These are phyloP conservation scores for Aphaenogaster rudis DNA, from an alignment of 1,140 invertebrate genomes.

Conservation along the genomic window DNA sequence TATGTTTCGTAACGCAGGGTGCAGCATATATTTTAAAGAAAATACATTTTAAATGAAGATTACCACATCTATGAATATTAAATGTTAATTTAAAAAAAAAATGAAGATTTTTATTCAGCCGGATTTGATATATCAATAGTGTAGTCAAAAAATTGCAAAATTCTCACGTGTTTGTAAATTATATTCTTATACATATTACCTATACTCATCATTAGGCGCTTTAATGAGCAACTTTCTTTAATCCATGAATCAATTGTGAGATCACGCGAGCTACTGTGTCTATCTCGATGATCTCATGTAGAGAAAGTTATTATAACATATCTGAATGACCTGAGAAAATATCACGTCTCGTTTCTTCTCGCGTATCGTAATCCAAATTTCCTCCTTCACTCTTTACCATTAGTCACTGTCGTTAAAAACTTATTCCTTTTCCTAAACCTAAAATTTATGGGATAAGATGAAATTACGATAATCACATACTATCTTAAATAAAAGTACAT, in stretches of 20 bases:
- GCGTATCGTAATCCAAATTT: background rate
- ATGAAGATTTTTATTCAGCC: background rate
- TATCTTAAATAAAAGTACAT: background rate
- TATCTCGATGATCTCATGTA: slow-evolving; percentile 44
- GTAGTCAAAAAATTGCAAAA: background rate
- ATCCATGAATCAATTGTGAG: slow-evolving; percentile 41
- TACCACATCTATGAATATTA: background rate
- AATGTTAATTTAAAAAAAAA: background rate
- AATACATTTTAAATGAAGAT: background rate
- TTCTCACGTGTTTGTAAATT: background rate
- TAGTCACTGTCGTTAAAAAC: slow-evolving; percentile 8
- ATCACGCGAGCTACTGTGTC: background rate
- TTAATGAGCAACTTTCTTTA: slow-evolving; percentile 52
- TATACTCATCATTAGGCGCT: slow-evolving; percentile 6
- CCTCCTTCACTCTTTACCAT: background rate
- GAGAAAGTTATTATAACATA: slow-evolving; percentile 59
- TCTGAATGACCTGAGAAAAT: slow-evolving; percentile 19
- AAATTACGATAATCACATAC: background rate
- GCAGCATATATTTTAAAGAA: background rate
- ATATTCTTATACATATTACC: background rate
- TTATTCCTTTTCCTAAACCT: background rate
- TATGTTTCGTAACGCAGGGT: background rate
- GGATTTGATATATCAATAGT: background rate
- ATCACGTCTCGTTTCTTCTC: background rate
- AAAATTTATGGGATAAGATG: slow-evolving; percentile 10